Conservation (phyloP, 1,140 invertebrate genomes). For the Archegozetes longisetosus region DNA sequence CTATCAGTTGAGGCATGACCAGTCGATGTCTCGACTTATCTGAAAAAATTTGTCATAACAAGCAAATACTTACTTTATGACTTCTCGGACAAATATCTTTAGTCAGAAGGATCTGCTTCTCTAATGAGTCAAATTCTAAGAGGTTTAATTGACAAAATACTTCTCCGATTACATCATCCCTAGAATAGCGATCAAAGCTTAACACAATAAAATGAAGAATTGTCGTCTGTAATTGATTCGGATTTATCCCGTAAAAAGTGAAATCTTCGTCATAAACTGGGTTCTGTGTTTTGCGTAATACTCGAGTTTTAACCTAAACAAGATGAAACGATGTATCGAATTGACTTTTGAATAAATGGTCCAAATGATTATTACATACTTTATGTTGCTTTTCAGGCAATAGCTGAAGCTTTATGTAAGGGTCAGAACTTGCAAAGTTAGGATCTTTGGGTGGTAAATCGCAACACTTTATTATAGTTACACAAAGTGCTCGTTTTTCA, state of each 20-base stretch:
- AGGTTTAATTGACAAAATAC: slow-evolving; percentile 50
- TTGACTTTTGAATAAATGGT: not conserved
- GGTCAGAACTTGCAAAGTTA: slow-evolving; percentile 50
- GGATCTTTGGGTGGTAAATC: slow-evolving; percentile 56
- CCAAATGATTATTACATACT: slow-evolving; percentile 34
- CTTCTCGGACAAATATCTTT: slow-evolving; percentile 20
- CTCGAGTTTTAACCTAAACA: slow-evolving; percentile 56
- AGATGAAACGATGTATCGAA: not conserved
- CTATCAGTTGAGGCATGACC: too few species aligned
- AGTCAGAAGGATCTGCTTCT: slow-evolving; percentile 20
- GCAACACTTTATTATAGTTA: slow-evolving; percentile 72
- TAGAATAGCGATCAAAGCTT: slow-evolving; percentile 90
- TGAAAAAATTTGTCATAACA: too few species aligned
- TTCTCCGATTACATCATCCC: slow-evolving; percentile 93
- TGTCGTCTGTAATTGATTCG: slow-evolving; percentile 62
- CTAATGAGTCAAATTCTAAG: slow-evolving; percentile 16
- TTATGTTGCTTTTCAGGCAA: slow-evolving; percentile 87
- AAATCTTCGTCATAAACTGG: slow-evolving; percentile 93
- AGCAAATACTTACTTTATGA: slow-evolving; percentile 10
- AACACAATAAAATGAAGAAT: slow-evolving; percentile 84
- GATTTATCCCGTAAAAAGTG: slow-evolving; percentile 80
- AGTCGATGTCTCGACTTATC: too few species aligned
- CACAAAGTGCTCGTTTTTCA: slow-evolving; percentile 73
- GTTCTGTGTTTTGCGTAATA: slow-evolving; percentile 74
- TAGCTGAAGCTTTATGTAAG: slow-evolving; percentile 84